phyloP scores from a whole-genome alignment of 2,888 invertebrate species.

The Sminthurinus aureus region DNA sequence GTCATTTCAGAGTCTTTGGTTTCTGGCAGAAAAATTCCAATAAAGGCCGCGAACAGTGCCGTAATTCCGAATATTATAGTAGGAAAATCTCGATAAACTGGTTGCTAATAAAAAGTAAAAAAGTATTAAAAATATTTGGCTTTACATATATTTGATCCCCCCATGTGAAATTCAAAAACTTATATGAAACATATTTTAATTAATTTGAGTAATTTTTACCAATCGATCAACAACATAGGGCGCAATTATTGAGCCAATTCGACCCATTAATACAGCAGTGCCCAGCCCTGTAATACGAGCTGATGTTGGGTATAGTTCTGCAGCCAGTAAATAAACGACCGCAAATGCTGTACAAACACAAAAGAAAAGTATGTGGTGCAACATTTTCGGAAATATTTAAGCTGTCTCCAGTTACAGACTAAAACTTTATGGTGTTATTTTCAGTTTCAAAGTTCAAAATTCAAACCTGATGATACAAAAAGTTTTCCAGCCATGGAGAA shows the following conservation, averaged over 20 bases:
- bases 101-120: conserved; percentile 41
- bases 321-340: conserved; percentile 55
- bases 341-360: conserved; percentile 43
- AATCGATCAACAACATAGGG: conserved; percentile 55
- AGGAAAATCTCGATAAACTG: conserved; percentile 51
- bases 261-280: conserved; percentile 48
- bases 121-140: background rate
- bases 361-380: too few species aligned
- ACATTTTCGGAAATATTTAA: too few species aligned
- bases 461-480: conserved; percentile 43
- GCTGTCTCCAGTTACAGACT: too few species aligned
- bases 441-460: too few species aligned
- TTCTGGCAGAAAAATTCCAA: conserved; percentile 53
- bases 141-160: too few species aligned
- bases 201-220: conserved; percentile 43
- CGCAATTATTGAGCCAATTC: conserved; percentile 55
- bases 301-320: conserved; percentile 57
- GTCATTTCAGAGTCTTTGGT: conserved; percentile 55
- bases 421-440: too few species aligned
- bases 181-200: too few species aligned
- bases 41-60: conserved; percentile 42
- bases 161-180: too few species aligned
- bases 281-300: conserved; percentile 52
- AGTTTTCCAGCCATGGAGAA: conserved; percentile 56
- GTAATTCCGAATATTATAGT: conserved; percentile 54